Base-by-base conservation (phyloP, 2,797 vertebrate species). In the Nannoperca australis region DNA sequence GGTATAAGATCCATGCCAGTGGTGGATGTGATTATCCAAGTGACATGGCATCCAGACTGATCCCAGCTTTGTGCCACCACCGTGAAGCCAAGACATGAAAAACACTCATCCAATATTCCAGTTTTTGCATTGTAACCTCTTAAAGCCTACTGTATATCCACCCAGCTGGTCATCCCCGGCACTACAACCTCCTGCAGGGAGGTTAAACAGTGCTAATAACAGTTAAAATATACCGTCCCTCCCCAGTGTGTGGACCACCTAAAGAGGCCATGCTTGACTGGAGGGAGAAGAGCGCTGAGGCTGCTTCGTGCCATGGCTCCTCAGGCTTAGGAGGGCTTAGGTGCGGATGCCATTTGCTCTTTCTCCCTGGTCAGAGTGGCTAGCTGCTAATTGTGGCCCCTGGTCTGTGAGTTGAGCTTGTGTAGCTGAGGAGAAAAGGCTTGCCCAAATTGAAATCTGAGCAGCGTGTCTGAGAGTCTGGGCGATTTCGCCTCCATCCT, bases 371-470 rank as follows among this genome's bases (percentile, higher is more conserved):
- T 90, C 89, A 79, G 87, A 90, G 85, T 89, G 88, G 87, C 90
- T 93, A 90, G 92, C 88, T 83, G 87, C 91, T 96, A 96, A 96
- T 96, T 95, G 95, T 94, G 87, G 91, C 88, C 85, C 78, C 84
- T 92, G 93, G 88, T 91, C 90, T 92, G 91, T 94, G 91, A 92
- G 91, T 86, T 91, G 82, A 93, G 90, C 84, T 86, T 89, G 89
- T 90, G 84, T 90, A 79, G 88, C 90, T 88, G 82, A 69, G 81
- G 87, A 91, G 90, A 81, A 91, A 92, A 83, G 82, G 70, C 81
- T 93, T 90, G 84, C 85, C 91, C 70, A 95, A 95, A 95, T 96
- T 95, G 94, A 95, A 95, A 95, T 94, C 93, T 93, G 88, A 93
- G 86, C 59, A 90, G 92, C 93, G 93, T 95, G 94, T 95, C 94